Evolutionary conservation across 2,113 vertebrate genomes (phyloP).

Genomic region (Cavia aperea): DNA sequence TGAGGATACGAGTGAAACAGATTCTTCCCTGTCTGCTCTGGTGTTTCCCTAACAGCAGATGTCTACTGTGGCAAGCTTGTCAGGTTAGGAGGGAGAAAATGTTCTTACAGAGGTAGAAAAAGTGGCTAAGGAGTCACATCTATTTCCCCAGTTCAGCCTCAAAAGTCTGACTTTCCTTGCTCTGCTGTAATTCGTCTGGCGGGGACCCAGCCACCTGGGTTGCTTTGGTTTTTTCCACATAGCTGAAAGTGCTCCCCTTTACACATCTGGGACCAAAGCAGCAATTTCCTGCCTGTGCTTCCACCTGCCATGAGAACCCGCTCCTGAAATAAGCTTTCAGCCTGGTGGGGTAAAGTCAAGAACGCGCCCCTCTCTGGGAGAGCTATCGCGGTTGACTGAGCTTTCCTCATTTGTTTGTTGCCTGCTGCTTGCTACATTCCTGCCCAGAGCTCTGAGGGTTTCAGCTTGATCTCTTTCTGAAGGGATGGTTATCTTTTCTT

Average conservation of each 20-base stretch:
- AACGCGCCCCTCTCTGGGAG: neutral
- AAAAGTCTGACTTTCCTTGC: neutral
- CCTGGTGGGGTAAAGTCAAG: neutral
- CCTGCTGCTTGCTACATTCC: neutral
- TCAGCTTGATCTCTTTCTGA: conserved; percentile 25
- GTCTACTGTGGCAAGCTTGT: neutral
- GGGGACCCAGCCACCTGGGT: neutral
- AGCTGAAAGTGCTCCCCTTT: conserved; percentile 2
- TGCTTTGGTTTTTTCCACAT: conserved; percentile 12
- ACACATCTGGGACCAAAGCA: conserved; percentile 4
- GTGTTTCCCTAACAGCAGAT: neutral
- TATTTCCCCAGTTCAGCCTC: conserved; percentile 8
- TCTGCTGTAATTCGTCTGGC: neutral
- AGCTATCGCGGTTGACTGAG: neutral
- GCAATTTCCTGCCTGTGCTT: neutral
- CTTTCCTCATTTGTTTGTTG: conserved; percentile 7
- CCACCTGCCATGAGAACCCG: neutral
- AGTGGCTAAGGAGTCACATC: neutral
- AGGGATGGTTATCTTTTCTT: conserved; percentile 20
- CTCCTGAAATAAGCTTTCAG: neutral
- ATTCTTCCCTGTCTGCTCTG: neutral
- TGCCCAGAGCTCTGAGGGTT: conserved; percentile 1
- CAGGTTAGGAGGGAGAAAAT: neutral
- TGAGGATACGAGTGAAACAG: conserved; percentile 10
- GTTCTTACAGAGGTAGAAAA: neutral